Percentiles rank a stretch among this genome's conserved stretches.
phyloP scores from a whole-genome alignment of 2,797 vertebrate genomes.

The Thamnophis elegans region DNA sequence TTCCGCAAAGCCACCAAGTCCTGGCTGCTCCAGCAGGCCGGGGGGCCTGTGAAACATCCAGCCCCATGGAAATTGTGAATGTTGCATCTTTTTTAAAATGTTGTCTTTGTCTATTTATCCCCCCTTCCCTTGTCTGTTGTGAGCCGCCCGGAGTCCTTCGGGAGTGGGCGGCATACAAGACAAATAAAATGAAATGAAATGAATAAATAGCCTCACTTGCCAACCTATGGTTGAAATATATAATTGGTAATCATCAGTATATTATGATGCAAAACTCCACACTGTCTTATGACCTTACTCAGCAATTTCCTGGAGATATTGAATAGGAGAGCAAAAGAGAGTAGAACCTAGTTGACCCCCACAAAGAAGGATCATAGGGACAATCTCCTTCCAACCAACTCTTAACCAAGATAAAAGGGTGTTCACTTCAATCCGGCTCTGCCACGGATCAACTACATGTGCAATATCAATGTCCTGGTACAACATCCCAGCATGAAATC shows the following conservation, averaged over 20 bases:
- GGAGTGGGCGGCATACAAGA: no score
- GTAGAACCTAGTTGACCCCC: neutral
- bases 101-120: no score
- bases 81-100: no score
- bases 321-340: neutral
- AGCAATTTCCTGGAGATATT: neutral
- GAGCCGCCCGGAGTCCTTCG: no score
- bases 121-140: no score
- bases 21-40: no score
- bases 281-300: neutral
- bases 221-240: neutral
- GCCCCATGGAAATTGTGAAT: no score
- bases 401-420: neutral
- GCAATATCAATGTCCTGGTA: neutral
- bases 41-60: no score
- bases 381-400: neutral
- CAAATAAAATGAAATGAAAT: no score
- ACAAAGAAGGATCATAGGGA: neutral
- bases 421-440: neutral
- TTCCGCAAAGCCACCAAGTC: no score
- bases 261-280: neutral
- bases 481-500: neutral
- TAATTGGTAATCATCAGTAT: neutral
- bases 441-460: neutral
- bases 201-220: neutral